phyloP scores from a whole-genome alignment of 2,797 vertebrate genomes.

The Holocentrus rufus region DNA sequence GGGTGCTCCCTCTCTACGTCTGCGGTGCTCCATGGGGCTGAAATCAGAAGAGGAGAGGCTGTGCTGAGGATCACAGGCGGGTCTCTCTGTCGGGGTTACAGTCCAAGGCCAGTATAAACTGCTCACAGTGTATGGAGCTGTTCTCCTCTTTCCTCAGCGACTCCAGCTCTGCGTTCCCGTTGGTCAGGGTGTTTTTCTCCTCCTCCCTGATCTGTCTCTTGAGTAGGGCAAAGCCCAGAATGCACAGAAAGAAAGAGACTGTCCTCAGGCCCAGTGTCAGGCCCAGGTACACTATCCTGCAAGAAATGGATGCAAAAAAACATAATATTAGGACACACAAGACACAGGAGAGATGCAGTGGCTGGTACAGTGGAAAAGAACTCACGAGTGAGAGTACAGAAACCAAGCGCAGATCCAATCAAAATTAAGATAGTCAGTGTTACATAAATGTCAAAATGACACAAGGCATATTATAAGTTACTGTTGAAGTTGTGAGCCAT shows the following conservation, averaged over 20 bases:
- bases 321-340: not conserved
- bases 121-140: constrained; percentile 68
- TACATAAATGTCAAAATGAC: not conserved
- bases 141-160: constrained; percentile 78
- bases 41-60: constrained; percentile 15
- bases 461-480: too few species aligned
- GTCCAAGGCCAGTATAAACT: constrained; percentile 63
- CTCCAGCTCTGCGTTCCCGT: constrained; percentile 74
- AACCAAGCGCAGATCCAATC: not conserved
- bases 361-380: not conserved
- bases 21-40: constrained; percentile 9
- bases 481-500: not conserved
- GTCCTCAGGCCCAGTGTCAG: constrained; percentile 80
- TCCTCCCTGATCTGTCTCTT: constrained; percentile 72
- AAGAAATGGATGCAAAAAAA: not conserved
- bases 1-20: constrained; percentile 33
- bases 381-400: not conserved
- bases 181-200: constrained; percentile 63
- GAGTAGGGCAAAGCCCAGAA: constrained; percentile 76
- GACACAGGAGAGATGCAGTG: not conserved
- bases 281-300: constrained; percentile 81
- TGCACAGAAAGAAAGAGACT: constrained; percentile 79
- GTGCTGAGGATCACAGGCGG: constrained; percentile 66
- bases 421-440: not conserved
- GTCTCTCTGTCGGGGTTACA: constrained; percentile 78